These are phyloP conservation scores for Dolichallabes microphthalmus DNA, from an alignment of 2,113 vertebrate genomes.

Conservation along the genomic window DNA sequence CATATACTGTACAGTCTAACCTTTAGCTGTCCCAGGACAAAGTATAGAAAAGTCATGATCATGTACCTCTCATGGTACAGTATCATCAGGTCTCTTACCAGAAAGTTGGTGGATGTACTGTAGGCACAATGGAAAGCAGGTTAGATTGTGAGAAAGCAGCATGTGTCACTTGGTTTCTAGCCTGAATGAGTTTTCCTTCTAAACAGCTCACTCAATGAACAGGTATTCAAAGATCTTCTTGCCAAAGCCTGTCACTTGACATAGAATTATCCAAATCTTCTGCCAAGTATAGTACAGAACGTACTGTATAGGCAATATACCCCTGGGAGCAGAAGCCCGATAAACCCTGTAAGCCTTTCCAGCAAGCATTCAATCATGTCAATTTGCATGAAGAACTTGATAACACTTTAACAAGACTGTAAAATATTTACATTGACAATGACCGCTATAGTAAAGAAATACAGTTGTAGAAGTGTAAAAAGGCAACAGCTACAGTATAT, in stretches of 20 bases:
- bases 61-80: neutral
- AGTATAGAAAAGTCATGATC: neutral
- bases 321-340: conserved; percentile 19
- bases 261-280: conserved; percentile 34
- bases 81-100: neutral
- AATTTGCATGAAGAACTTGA: neutral
- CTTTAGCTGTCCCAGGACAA: conserved; percentile 18
- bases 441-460: neutral
- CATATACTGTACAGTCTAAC: conserved; percentile 11
- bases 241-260: conserved; percentile 45
- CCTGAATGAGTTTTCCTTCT: conserved; percentile 51
- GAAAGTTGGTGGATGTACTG: conserved; percentile 7
- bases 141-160: conserved; percentile 4
- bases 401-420: neutral
- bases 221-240: conserved; percentile 43
- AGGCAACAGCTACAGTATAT: neutral
- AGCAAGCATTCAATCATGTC: conserved; percentile 24
- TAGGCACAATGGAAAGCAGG: neutral
- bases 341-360: conserved; percentile 23
- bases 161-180: conserved; percentile 24
- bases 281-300: conserved; percentile 20
- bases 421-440: neutral
- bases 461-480: neutral
- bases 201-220: conserved; percentile 50
- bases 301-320: neutral